Evolutionary conservation across 2,888 invertebrate genomes (phyloP), one percentile per base, ranked within the genome.

Genomic region (Clusia tigrina): DNA sequence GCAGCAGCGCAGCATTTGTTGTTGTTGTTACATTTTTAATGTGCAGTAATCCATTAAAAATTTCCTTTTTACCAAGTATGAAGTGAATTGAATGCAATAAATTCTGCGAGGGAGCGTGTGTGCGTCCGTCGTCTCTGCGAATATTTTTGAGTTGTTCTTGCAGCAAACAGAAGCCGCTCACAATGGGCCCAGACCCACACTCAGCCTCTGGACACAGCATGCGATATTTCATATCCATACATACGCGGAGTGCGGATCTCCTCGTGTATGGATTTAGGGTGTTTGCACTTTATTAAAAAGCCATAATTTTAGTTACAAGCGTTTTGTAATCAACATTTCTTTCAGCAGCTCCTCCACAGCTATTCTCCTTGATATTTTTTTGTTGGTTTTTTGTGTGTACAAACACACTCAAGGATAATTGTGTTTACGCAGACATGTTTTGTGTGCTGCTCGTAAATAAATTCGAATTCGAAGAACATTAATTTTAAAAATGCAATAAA

Each of bases 31-130:
- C n/a, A 32, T 51, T 24, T 24, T 53, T 24, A 38, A 53, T 53
- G 38, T 59, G 38, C 24, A 53, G 58, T 59, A 59, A 59, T 59
- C 59, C 59, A 59, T 59, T 59, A 59, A 59, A 59, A 59, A 54
- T 59, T 51, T 23, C 58, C 12, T 52, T 37, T 53, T 23, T 53
- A 12, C 23, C n/a, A 5, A 52, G 51, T 58, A n/a, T n/a, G n/a
- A n/a, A n/a, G n/a, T n/a, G n/a, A n/a, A n/a, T n/a, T n/a, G 51
- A 52, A 15, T 51, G 52, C 24, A 48, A 57, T 57, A 57, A 57
- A 57, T 57, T 42, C 15, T 42, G n/a, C 32, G 6, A 32, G 12
- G n/a, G n/a, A 32, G 10, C n/a, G 2, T 42, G n/a, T 17, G 32
- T 12, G 6, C 42, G 26, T 48, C 26, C 26, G 37, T 56, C 9